Conservation (phyloP, 1,140 invertebrate species). For the Meloidogyne chitwoodi region DNA sequence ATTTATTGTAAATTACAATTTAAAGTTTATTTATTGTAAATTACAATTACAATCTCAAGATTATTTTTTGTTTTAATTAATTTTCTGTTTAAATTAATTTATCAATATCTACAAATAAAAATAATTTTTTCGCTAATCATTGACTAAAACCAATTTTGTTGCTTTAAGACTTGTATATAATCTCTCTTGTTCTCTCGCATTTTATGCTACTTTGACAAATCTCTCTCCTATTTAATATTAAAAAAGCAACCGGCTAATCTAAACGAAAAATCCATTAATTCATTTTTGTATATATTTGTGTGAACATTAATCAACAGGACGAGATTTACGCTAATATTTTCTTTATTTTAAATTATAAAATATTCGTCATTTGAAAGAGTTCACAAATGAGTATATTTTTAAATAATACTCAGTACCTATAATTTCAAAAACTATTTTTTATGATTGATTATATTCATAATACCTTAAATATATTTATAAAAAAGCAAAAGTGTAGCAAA, state of each 20-base stretch:
- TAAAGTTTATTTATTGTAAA: too few relatives aligned
- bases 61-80: too few relatives aligned
- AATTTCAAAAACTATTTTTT: not conserved
- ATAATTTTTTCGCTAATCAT: not conserved
- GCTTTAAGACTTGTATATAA: not conserved
- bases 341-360: not conserved
- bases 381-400: too few relatives aligned
- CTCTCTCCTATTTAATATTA: not conserved
- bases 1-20: too few relatives aligned
- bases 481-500: not conserved
- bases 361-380: not conserved
- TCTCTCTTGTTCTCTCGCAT: not conserved
- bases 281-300: not conserved
- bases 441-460: not conserved
- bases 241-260: not conserved
- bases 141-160: not conserved
- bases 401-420: too few relatives aligned
- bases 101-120: not conserved
- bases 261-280: too few relatives aligned
- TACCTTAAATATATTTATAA: not conserved
- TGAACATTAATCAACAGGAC: not conserved
- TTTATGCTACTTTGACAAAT: not conserved
- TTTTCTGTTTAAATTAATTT: too few relatives aligned
- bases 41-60: too few relatives aligned
- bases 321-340: not conserved